Evolutionary conservation across 53 echinoderm and acorn worm genomes (phyloP), one percentile per base, ranked within the genome.

Genomic region (Patiria pectinifera): DNA sequence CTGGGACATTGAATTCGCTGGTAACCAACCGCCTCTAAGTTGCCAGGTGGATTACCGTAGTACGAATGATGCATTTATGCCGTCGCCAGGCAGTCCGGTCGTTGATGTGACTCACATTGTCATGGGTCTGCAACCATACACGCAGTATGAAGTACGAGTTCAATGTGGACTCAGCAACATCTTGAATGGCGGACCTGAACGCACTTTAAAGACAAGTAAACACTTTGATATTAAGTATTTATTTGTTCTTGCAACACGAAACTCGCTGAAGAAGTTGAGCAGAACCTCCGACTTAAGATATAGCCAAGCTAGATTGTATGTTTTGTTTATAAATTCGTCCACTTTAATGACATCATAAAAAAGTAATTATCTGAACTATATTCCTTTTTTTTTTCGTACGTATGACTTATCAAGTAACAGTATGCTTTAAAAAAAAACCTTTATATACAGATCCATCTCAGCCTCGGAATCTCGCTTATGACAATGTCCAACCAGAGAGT

Each of bases 181-280:
- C 21, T 2, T 81, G 15, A 13, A 11, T 11, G 81, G 35, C 35
- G 48, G 81, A 14, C 49, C 81, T 45, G 15, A 13, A 21, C 81
- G 81, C 47, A 81, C 81, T 81, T 11, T 47, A 15, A 5, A 47
- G 35, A 24, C 81, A 81, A 48, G 81, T 81, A 81, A 48, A 47
- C 6, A 45, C 4, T 76, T 35, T 35, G 0, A 35, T 0, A 35
- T 0, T 2, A 53, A 53, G 8, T 53, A 53, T 35, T 35, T 35
- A 35, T 35, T 35, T 35, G 1, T 35, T 35, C 35, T 35, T 35
- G 35, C 35, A 35, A 35, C 35, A 35, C 35, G 35, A 35, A 35
- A 35, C 35, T 35, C 35, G 35, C 35, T 35, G 35, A 35, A 35
- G 35, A 35, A 35, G 35, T 35, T 35, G 35, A 2, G 8, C 53